phyloP scores from a whole-genome alignment of 2,113 vertebrate species.

The Eleginops maclovinus region DNA sequence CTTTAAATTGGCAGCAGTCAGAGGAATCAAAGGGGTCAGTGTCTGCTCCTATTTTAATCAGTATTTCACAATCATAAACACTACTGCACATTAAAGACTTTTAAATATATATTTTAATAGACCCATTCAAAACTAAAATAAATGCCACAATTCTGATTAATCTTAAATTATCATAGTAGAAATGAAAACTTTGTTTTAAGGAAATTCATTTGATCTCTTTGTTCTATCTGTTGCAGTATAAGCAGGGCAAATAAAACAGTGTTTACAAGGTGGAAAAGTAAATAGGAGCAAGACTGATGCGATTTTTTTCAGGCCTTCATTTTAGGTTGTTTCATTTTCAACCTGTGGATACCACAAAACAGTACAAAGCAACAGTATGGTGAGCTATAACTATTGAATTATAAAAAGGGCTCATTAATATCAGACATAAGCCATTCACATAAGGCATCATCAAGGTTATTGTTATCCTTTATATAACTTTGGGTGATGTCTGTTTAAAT shows the following conservation, averaged over 20 bases:
- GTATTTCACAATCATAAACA: too few relatives aligned
- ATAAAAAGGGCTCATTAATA: background rate
- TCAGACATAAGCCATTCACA: background rate
- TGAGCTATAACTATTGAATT: too few relatives aligned
- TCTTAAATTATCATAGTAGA: background rate
- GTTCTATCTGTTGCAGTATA: background rate
- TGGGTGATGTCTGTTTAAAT: conserved; percentile 8
- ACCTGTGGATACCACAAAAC: background rate
- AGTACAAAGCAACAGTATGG: too few relatives aligned
- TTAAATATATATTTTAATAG: too few relatives aligned
- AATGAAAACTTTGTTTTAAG: background rate
- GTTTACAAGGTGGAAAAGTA: background rate
- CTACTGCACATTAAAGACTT: too few relatives aligned
- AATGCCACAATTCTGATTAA: background rate
- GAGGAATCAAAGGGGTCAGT: conserved; percentile 32
- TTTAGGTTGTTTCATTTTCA: background rate
- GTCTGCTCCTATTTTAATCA: conserved; percentile 20
- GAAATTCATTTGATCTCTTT: too few relatives aligned
- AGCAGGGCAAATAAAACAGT: background rate
- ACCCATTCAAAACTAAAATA: too few relatives aligned
- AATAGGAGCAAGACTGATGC: background rate
- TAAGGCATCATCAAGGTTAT: background rate
- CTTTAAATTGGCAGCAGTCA: conserved; percentile 59
- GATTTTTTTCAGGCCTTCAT: background rate
- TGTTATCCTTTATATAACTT: too few relatives aligned